Evolutionary conservation across 2,888 invertebrate species (phyloP).

Genomic region (Mythimna ferrago): DNA sequence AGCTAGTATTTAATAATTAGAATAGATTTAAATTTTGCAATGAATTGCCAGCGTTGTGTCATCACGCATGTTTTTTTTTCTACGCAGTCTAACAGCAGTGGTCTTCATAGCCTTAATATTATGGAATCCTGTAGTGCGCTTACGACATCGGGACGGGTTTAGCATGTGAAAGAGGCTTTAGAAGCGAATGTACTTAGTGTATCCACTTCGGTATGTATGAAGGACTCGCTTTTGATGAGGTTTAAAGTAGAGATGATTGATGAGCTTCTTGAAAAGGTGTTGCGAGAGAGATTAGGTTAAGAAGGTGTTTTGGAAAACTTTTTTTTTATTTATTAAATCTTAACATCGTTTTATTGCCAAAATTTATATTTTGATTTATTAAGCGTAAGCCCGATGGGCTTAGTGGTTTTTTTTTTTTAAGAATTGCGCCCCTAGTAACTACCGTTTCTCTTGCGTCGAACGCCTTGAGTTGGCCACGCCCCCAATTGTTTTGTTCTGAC

Average conservation of each 20-base stretch:
- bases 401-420: too few species aligned
- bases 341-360: too few species aligned
- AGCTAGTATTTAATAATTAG: too few species aligned
- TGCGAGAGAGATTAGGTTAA: not conserved
- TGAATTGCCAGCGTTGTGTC: not conserved
- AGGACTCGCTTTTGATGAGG: constrained; percentile 21
- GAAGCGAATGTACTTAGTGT: constrained; percentile 10
- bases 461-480: too few species aligned
- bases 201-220: not conserved
- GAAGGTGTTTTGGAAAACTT: not conserved
- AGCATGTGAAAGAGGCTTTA: constrained; percentile 45
- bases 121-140: constrained; percentile 5
- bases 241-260: constrained; percentile 34
- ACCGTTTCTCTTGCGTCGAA: too few species aligned
- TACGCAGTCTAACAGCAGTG: not conserved
- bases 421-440: too few species aligned
- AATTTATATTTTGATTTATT: too few species aligned
- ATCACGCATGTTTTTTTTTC: not conserved
- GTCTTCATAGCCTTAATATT: not conserved
- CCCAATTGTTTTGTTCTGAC: too few species aligned
- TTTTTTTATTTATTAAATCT: too few species aligned
- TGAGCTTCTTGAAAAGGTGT: constrained; percentile 33
- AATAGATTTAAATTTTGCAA: not conserved
- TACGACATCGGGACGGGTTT: constrained; percentile 38
- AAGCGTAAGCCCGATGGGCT: too few species aligned